These are phyloP conservation scores for Laupala kohalensis DNA, from an alignment of 1,140 invertebrate genomes.

Conservation along the genomic window DNA sequence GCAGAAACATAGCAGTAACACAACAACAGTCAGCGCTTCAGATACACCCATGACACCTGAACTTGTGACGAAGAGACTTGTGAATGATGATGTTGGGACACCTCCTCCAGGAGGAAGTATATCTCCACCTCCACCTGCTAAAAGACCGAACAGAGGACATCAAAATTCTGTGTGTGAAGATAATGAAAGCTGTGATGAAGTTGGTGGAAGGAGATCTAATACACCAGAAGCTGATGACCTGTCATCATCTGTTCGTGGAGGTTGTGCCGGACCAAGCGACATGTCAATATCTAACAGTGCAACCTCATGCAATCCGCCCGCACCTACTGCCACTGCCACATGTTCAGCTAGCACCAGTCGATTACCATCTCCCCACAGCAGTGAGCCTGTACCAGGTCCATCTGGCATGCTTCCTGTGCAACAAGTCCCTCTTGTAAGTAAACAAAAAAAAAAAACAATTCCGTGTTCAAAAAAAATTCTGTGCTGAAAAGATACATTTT, in stretches of 20 bases:
- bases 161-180: constrained; percentile 18
- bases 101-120: constrained; percentile 9
- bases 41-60: constrained; percentile 22
- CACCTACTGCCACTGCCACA: constrained; percentile 19
- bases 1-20: constrained; percentile 19
- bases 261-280: constrained; percentile 33
- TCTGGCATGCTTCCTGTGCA: constrained; percentile 69
- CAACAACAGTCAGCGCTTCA: constrained; percentile 27
- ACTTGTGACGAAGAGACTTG: constrained; percentile 20
- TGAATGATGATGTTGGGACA: constrained; percentile 8
- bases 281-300: constrained; percentile 27
- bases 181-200: constrained; percentile 24
- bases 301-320: constrained; percentile 20
- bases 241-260: constrained; percentile 33
- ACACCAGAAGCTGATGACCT: constrained; percentile 33
- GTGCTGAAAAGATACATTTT: too few relatives aligned
- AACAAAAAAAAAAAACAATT: too few relatives aligned
- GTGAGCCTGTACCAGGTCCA: constrained; percentile 55
- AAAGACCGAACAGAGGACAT: constrained; percentile 16
- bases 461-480: neutral
- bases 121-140: constrained; percentile 12
- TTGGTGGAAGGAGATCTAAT: constrained; percentile 20
- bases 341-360: constrained; percentile 29
- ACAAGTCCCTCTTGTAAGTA: constrained; percentile 69
- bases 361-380: constrained; percentile 47